Base-by-base conservation (phyloP, 2,113 vertebrate species). In the Carassius gibelio region DNA sequence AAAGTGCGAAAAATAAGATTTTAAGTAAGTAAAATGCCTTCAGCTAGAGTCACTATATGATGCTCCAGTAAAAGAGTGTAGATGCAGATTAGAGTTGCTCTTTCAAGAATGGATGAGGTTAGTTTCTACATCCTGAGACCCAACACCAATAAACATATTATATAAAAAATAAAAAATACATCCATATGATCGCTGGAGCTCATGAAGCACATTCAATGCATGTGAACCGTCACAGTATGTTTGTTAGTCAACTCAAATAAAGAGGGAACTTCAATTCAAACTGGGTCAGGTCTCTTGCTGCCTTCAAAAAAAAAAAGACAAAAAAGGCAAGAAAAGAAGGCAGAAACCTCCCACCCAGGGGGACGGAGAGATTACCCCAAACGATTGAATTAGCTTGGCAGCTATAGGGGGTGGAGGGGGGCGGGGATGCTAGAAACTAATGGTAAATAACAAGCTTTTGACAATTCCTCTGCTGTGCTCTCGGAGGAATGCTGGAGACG, bases 361-460 rank as follows among this genome's bases (percentile, higher is more conserved):
- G 62, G 52, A 62, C 57, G 76, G 52, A 72, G 75, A 89, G 84
- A 92, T 94, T 93, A 92, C 89, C 90, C 90, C 88, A 91, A 92
- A 92, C 92, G 91, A 93, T 92, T 93, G 93, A 93, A 94, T 93
- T 92, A 94, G 92, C 91, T 92, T 90, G 90, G 90, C 92, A 92
- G 90, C 89, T 91, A 92, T 30, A 91, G 88, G 89, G 90, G 86
- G 90, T 88, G 82, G 48, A 61, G 57, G 57, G 57, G n/a, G 75
- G 52, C n/a, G 55, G 52, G 92, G 92, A 93, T 87, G 91, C 89
- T 90, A 90, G 89, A 92, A 93, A 92, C 90, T 93, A 94, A 93
- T 92, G 90, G 93, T 91, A 94, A 94, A 92, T 94, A 94, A 94
- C 92, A 94, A 94, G 93, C 93, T 93, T 93, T 93, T 93, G 94